phyloP scores from a whole-genome alignment of 2,888 invertebrate species.

The Sphaerophoria taeniata region DNA sequence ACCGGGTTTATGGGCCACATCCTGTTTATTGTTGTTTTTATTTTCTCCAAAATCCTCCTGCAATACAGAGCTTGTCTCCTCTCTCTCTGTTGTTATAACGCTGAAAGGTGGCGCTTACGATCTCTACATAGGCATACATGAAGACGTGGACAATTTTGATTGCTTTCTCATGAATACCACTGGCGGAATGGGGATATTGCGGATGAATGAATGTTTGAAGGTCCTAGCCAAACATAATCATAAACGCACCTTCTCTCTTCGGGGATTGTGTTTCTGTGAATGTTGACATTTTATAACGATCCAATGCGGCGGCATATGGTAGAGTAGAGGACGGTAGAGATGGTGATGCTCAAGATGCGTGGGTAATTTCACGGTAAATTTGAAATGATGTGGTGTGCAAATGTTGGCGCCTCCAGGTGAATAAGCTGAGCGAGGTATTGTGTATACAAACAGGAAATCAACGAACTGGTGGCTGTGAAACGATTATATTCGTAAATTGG shows the following conservation, averaged over 20 bases:
- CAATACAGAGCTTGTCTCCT: slow-evolving; percentile 19
- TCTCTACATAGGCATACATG: neutral
- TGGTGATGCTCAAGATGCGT: slow-evolving; percentile 55
- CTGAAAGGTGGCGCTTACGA: slow-evolving; percentile 51
- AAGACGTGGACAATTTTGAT: slow-evolving; percentile 51
- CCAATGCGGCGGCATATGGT: slow-evolving; percentile 1
- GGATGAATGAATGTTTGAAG: slow-evolving; percentile 43
- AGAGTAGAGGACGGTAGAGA: neutral
- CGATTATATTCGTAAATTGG: slow-evolving; percentile 58
- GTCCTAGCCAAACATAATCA: slow-evolving; percentile 63
- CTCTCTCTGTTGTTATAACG: slow-evolving; percentile 3
- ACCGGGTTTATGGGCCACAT: slow-evolving; percentile 54
- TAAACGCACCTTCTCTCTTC: slow-evolving; percentile 41
- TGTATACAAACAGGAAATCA: slow-evolving; percentile 63
- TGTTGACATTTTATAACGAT: slow-evolving; percentile 50
- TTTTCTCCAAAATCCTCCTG: slow-evolving; percentile 55
- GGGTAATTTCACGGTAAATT: slow-evolving; percentile 73
- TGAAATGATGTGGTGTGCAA: slow-evolving; percentile 68
- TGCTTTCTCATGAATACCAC: slow-evolving; percentile 43
- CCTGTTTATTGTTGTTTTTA: slow-evolving; percentile 46
- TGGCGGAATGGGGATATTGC: slow-evolving; percentile 1
- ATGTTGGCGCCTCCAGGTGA: slow-evolving; percentile 70
- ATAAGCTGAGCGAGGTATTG: slow-evolving; percentile 50
- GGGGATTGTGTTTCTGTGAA: neutral
- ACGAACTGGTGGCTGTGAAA: slow-evolving; percentile 52